phyloP scores from a whole-genome alignment of 2,888 invertebrate genomes.

The Sympetrum striolatum region DNA sequence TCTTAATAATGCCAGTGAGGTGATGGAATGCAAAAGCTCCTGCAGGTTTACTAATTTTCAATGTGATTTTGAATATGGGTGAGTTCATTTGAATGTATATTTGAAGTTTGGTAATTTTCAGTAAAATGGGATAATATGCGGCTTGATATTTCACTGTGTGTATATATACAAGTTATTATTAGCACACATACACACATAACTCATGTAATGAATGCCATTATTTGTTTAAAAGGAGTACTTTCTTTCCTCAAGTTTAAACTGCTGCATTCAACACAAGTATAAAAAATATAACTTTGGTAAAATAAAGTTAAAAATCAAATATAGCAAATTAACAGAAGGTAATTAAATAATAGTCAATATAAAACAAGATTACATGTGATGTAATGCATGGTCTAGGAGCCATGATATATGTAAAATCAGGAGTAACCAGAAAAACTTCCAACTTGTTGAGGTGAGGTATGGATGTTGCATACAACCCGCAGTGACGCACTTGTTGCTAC shows the following conservation, averaged over 20 bases:
- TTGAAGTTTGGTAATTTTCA: neutral
- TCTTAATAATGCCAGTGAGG: neutral
- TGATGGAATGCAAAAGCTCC: constrained; percentile 40
- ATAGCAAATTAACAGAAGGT: neutral
- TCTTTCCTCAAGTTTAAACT: neutral
- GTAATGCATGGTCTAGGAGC: neutral
- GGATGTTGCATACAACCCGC: no score
- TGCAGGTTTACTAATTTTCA: neutral
- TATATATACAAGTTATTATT: neutral
- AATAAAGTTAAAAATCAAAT: neutral
- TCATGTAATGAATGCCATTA: constrained; percentile 28
- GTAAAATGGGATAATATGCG: neutral
- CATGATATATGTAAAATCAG: neutral
- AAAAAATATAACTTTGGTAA: neutral
- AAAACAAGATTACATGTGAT: neutral
- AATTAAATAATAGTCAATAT: neutral
- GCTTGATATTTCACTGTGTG: neutral
- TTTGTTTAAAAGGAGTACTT: neutral
- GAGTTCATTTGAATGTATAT: neutral
- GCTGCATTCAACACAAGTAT: neutral
- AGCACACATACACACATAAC: neutral
- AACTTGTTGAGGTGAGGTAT: neutral
- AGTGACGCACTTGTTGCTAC: no score
- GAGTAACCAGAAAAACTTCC: neutral
- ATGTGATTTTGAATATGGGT: neutral